A percentile compares a stretch with the other conserved stretches of the same genome.
Evolutionary conservation across 2,888 invertebrate genomes (phyloP).

Genomic region (Choristoneura rosaceana): DNA sequence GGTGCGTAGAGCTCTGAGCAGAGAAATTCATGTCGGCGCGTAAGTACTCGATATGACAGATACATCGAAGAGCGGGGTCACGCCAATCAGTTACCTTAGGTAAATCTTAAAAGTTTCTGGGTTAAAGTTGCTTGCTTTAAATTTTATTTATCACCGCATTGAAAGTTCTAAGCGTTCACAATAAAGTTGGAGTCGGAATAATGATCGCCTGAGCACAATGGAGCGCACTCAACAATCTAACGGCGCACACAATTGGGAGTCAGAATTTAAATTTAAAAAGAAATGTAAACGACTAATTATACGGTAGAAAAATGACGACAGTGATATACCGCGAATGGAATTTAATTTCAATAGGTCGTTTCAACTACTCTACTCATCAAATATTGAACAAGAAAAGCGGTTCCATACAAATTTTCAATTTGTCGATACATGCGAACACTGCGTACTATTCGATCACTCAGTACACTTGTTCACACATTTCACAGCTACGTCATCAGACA

Average conservation of each 20-base stretch:
- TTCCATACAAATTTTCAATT: not conserved
- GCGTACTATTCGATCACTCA: slow-evolving; percentile 21
- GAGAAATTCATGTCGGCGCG: slow-evolving; percentile 38
- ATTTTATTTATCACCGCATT: slow-evolving; percentile 41
- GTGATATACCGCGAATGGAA: slow-evolving; percentile 12
- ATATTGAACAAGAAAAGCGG: not conserved
- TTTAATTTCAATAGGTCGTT: slow-evolving; percentile 14
- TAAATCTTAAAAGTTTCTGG: slow-evolving; percentile 20
- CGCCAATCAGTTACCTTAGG: slow-evolving; percentile 13
- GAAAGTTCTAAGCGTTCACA: slow-evolving; percentile 43
- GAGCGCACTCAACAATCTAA: slow-evolving; percentile 41
- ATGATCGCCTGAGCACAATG: slow-evolving; percentile 43
- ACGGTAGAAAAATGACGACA: slow-evolving; percentile 25
- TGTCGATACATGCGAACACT: slow-evolving; percentile 21
- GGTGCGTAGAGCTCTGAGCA: slow-evolving; percentile 16
- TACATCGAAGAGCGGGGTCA: slow-evolving; percentile 43
- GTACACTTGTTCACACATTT: slow-evolving; percentile 38
- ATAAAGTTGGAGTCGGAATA: slow-evolving; percentile 43
- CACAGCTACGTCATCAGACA: slow-evolving; percentile 36
- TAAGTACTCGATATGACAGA: slow-evolving; percentile 53
- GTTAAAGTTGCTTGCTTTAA: slow-evolving; percentile 26
- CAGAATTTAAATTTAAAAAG: slow-evolving; percentile 40
- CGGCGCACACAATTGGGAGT: slow-evolving; percentile 33
- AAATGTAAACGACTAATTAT: slow-evolving; percentile 39
- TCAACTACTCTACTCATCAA: not conserved